A percentile compares a stretch with the other conserved stretches of the same genome.
Evolutionary conservation across 2,797 vertebrate species (phyloP).

Genomic region (Gallinago stenura): DNA sequence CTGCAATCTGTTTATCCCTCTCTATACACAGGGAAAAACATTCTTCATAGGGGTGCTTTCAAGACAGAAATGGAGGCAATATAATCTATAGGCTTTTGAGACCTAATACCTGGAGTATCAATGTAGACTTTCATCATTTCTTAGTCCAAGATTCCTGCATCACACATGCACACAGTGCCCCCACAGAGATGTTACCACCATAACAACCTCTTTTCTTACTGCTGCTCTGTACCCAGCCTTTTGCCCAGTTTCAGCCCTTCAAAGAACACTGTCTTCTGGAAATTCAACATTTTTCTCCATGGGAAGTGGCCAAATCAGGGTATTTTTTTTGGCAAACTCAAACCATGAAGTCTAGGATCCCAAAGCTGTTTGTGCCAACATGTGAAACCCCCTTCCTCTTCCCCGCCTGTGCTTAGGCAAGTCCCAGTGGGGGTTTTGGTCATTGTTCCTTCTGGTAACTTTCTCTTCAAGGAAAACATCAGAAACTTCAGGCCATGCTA

Average conservation of each 20-base stretch:
- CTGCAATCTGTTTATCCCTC: background rate
- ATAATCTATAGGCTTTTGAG: background rate
- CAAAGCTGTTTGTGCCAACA: background rate
- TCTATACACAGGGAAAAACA: background rate
- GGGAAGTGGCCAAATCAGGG: background rate
- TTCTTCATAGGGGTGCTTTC: background rate
- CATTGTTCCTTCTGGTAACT: background rate
- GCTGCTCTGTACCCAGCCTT: background rate
- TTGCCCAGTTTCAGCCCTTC: background rate
- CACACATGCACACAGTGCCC: background rate
- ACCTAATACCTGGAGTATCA: background rate
- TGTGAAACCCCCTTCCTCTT: background rate
- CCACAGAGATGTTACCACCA: background rate
- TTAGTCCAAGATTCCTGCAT: background rate
- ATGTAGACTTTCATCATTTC: background rate
- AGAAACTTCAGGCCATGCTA: background rate
- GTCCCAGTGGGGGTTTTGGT: background rate
- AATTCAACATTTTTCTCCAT: background rate
- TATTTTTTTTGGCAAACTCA: background rate
- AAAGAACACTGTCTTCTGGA: background rate
- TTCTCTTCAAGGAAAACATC: background rate
- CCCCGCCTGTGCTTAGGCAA: fast-evolving
- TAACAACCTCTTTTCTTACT: background rate
- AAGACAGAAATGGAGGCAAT: background rate
- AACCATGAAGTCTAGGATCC: fast-evolving